Percentiles rank a stretch among this genome's conserved stretches.
These are phyloP conservation scores for Cordilura impudica DNA, from an alignment of 2,888 invertebrate genomes.

Conservation along the genomic window DNA sequence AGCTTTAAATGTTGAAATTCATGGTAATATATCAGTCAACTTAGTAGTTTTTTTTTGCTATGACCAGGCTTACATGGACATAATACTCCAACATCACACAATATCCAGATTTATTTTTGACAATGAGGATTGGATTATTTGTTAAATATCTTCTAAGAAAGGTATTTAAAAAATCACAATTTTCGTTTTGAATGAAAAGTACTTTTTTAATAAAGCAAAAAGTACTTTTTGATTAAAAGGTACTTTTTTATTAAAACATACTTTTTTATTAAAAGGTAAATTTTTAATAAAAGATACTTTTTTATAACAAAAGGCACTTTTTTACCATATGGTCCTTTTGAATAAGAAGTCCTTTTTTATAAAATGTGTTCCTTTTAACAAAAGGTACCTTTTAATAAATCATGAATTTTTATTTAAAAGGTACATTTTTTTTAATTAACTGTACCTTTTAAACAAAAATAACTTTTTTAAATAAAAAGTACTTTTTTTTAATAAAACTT, in stretches of 20 bases:
- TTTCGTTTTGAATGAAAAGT: too few species aligned
- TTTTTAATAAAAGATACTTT: neutral
- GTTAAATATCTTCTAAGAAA: neutral
- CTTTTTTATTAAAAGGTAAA: too few species aligned
- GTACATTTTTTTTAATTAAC: too few species aligned
- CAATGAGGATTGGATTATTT: neutral
- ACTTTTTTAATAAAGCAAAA: too few species aligned
- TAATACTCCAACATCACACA: conserved; percentile 31
- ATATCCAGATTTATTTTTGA: neutral
- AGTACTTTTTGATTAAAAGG: neutral
- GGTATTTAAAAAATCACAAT: too few species aligned
- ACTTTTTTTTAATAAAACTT: neutral
- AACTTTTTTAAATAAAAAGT: neutral
- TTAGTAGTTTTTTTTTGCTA: conserved; percentile 28
- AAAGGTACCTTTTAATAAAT: neutral
- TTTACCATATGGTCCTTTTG: neutral
- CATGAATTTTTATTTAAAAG: neutral
- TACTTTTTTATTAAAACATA: too few species aligned
- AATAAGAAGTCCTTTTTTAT: neutral
- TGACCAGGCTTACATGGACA: conserved; percentile 27
- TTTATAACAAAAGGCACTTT: neutral
- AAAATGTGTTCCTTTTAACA: too few species aligned
- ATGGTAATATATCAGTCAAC: conserved; percentile 73
- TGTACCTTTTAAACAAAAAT: too few species aligned
- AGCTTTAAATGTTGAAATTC: conserved; percentile 74